Evolutionary conservation across 2,888 invertebrate genomes (phyloP).

Genomic region (Polydesmus complanatus): DNA sequence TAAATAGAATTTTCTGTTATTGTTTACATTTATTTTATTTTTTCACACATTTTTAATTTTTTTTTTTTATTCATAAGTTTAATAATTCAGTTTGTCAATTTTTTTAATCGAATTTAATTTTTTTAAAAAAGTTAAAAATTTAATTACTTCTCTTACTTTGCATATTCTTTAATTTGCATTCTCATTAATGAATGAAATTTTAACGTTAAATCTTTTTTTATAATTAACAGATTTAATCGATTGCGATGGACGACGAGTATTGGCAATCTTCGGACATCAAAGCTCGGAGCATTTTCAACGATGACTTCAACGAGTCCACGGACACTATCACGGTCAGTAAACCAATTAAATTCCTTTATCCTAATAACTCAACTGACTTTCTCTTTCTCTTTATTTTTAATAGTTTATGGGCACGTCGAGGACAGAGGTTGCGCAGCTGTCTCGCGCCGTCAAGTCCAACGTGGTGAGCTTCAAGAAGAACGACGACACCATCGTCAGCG

Average conservation of each 20-base stretch:
- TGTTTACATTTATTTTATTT: too few relatives aligned
- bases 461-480: not conserved
- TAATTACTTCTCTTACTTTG: too few relatives aligned
- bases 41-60: too few relatives aligned
- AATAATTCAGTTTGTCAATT: too few relatives aligned
- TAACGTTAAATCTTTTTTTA: too few relatives aligned
- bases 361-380: not conserved
- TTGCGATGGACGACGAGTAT: not conserved
- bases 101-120: too few relatives aligned
- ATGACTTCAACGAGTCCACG: not conserved
- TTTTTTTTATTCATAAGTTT: too few relatives aligned
- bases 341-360: not conserved
- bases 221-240: too few relatives aligned
- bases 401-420: not conserved
- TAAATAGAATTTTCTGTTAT: too few relatives aligned
- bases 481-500: not conserved
- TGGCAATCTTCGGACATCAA: not conserved
- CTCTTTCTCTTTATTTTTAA: not conserved
- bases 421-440: not conserved
- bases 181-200: too few relatives aligned
- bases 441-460: not conserved
- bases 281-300: not conserved
- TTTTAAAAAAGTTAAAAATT: too few relatives aligned
- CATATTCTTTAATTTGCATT: too few relatives aligned
- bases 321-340: not conserved